phyloP scores from a whole-genome alignment of 2,888 invertebrate genomes.

The Cynaeus angustus region DNA sequence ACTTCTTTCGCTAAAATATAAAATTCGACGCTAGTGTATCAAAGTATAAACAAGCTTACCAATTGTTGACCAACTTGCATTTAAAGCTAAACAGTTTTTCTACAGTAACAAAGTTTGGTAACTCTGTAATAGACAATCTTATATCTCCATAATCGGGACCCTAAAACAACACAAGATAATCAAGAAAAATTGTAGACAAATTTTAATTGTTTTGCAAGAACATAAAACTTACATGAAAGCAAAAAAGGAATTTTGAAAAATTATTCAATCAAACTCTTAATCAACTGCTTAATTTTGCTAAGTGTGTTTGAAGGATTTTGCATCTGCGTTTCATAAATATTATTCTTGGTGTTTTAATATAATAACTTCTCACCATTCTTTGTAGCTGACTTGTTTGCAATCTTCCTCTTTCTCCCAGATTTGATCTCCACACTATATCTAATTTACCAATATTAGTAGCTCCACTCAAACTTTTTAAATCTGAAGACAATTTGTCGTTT shows the following conservation, averaged over 20 bases:
- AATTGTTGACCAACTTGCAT: constrained; percentile 84
- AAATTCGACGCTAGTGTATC: background rate
- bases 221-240: constrained; percentile 2
- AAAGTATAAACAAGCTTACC: constrained; percentile 73
- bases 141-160: constrained; percentile 95
- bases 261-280: constrained; percentile 32
- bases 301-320: constrained; percentile 26
- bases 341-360: background rate
- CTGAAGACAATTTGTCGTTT: constrained; percentile 82
- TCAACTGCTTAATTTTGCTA: constrained; percentile 33
- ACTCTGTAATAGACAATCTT: constrained; percentile 86
- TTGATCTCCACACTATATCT: constrained; percentile 98
- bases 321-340: constrained; percentile 20
- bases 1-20: constrained; percentile 84
- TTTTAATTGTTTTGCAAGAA: no score
- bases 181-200: no score
- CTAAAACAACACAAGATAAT: constrained; percentile 71
- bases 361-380: constrained; percentile 78
- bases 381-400: constrained; percentile 96
- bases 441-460: constrained; percentile 95
- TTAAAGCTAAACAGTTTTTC: constrained; percentile 89
- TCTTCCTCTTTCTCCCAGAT: constrained; percentile 96
- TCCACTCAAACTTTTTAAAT: constrained; percentile 85
- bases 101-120: constrained; percentile 88
- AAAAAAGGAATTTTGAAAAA: constrained; percentile 7